phyloP scores from a whole-genome alignment of 1,140 invertebrate genomes.

The Akabosia matsudoensis region DNA sequence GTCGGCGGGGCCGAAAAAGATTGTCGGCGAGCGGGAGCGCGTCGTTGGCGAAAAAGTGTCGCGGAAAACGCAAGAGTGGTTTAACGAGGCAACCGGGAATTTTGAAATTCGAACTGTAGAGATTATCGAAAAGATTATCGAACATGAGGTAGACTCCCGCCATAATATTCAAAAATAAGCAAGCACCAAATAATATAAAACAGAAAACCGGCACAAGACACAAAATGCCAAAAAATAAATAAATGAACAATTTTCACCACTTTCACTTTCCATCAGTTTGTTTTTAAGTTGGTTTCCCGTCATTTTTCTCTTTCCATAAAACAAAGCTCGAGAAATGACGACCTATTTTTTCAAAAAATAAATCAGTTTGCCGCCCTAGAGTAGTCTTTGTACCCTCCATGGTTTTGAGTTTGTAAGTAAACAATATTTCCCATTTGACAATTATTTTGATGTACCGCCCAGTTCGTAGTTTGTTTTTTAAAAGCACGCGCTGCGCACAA shows the following conservation, averaged over 20 bases:
- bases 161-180: neutral
- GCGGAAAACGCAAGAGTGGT: conserved; percentile 78
- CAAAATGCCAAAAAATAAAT: neutral
- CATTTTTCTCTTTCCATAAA: neutral
- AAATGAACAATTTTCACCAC: neutral
- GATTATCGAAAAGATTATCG: conserved; percentile 90
- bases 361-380: neutral
- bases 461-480: no score
- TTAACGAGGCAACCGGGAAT: conserved; percentile 78
- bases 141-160: conserved; percentile 74
- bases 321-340: neutral
- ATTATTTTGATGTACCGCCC: no score
- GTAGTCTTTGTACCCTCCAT: neutral
- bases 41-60: conserved; percentile 83
- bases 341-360: neutral
- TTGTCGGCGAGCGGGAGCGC: conserved; percentile 79
- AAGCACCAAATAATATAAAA: no score
- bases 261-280: neutral
- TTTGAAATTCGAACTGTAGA: conserved; percentile 81
- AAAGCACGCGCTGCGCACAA: no score
- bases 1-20: conserved; percentile 66
- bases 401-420: neutral
- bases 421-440: no score
- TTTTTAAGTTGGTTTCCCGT: neutral
- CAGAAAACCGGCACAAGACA: neutral